Base-by-base conservation (phyloP, 2,797 vertebrate species). In the Etheostoma nigrum region DNA sequence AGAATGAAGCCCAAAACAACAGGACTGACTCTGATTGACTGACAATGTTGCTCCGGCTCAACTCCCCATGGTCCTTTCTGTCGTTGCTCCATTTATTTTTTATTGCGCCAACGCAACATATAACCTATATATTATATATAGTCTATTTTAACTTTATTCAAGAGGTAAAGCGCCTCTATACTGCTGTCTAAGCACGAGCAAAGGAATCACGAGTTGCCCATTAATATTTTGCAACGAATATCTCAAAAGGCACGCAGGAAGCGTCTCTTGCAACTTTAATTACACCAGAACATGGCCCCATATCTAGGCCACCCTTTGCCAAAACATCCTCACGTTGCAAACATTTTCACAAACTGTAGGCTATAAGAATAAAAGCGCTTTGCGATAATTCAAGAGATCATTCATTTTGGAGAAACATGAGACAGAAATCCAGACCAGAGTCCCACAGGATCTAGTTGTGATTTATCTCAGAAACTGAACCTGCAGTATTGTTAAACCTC, bases 241-340 rank as follows among this genome's bases (percentile, higher is more conserved):
- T 87, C 78, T 91, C 78, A 80, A 85, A 90, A 84, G 82, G 88
- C 76, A 66, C 67, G 76, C 78, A 84, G 87, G 82, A 90, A 86
- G 85, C 90, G 74, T 77, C 84, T 90, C 86, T 72, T 91, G 90
- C 89, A 94, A 94, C 92, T 94, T 93, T 92, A 92, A 91, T 91
- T 83, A 89, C 90, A 89, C 64, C 74, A 81, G 84, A 88, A 80
- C 84, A 78, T 84, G 82, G 74, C 74, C 76, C 55, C 86, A 86
- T 86, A 91, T 92, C 80, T 87, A 90, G 88, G 90, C 90, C 91
- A 91, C 3, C 82, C 73, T 53, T 76, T 74, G 44, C 80, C 72
- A 72, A 76, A 86, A 82, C 73, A 86, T 68, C 81, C 65, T 74
- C 67, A n/a, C 66, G 74, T 57, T 58, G 67, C 64, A 74, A 85